Conservation (phyloP, 2,888 invertebrate species). For the Mesorhabditis sp. region DNA sequence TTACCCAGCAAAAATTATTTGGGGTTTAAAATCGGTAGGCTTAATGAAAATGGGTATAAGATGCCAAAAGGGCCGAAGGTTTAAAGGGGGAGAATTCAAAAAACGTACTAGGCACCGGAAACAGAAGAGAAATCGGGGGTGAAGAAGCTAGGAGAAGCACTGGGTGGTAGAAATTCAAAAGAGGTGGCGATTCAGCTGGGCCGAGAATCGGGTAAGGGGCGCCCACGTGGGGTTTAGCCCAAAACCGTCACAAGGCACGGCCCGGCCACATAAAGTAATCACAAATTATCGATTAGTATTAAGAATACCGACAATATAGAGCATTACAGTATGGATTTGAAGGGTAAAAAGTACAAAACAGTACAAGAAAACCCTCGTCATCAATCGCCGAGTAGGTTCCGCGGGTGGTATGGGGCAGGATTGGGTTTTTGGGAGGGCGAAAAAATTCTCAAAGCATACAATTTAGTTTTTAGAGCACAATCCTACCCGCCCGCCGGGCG, state of each 20-base stretch:
- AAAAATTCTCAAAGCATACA: conserved; percentile 7
- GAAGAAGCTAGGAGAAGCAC: conserved; percentile 5
- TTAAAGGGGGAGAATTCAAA: neutral
- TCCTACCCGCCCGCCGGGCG: conserved; percentile 15
- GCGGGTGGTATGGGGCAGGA: conserved; percentile 14
- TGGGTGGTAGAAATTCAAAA: neutral
- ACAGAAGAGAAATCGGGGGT: neutral
- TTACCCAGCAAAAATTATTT: neutral
- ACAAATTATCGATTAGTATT: too few species aligned
- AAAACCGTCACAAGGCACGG: conserved; percentile 42
- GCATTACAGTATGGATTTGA: too few species aligned
- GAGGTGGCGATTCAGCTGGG: conserved; percentile 12
- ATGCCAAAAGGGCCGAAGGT: neutral
- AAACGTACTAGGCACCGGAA: neutral
- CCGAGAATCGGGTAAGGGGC: neutral
- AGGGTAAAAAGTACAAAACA: too few species aligned
- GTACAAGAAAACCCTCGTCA: too few species aligned
- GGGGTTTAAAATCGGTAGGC: too few species aligned
- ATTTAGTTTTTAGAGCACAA: conserved; percentile 8
- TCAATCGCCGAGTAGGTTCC: too few species aligned
- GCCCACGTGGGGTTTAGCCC: conserved; percentile 36
- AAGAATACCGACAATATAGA: too few species aligned
- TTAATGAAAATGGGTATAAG: too few species aligned
- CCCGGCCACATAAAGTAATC: conserved; percentile 9
- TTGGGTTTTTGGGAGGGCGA: conserved; percentile 10